phyloP scores from a whole-genome alignment of 2,113 vertebrate genomes.

The Brachyhypopomus gauderio region DNA sequence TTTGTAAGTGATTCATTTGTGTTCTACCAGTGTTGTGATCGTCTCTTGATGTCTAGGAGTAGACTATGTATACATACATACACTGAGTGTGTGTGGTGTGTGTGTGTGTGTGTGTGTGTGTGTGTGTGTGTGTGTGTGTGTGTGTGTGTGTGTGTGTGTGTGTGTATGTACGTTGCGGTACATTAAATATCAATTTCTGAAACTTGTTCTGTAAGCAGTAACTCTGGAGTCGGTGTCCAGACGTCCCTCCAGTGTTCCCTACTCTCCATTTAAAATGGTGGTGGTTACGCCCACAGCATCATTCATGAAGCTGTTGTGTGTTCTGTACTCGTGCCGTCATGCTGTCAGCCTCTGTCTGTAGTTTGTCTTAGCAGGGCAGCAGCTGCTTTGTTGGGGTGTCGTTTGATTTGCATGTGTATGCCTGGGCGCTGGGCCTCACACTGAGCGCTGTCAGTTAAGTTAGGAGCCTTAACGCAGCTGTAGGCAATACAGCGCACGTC shows the following conservation, averaged over 20 bases:
- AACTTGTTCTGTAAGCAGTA: neutral
- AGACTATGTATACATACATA: neutral
- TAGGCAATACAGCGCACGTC: too few species aligned
- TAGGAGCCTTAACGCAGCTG: too few species aligned
- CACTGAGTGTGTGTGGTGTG: too few species aligned
- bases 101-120: too few species aligned
- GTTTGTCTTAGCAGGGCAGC: neutral
- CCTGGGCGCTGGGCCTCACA: neutral
- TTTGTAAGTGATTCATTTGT: neutral
- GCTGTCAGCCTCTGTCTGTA: neutral
- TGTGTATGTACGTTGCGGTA: neutral
- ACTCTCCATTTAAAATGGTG: neutral
- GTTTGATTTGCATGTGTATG: neutral
- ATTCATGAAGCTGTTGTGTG: neutral
- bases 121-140: too few species aligned
- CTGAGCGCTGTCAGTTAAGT: too few species aligned
- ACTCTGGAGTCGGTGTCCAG: neutral
- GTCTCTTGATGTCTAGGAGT: conserved; percentile 7
- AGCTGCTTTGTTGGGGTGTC: neutral
- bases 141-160: too few species aligned
- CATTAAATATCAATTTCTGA: neutral
- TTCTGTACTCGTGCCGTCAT: neutral
- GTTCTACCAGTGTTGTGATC: neutral
- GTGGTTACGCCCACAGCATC: neutral
- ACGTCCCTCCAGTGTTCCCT: neutral